These are phyloP conservation scores for Sialia sialis DNA, from an alignment of 2,113 vertebrate species.

Conservation along the genomic window DNA sequence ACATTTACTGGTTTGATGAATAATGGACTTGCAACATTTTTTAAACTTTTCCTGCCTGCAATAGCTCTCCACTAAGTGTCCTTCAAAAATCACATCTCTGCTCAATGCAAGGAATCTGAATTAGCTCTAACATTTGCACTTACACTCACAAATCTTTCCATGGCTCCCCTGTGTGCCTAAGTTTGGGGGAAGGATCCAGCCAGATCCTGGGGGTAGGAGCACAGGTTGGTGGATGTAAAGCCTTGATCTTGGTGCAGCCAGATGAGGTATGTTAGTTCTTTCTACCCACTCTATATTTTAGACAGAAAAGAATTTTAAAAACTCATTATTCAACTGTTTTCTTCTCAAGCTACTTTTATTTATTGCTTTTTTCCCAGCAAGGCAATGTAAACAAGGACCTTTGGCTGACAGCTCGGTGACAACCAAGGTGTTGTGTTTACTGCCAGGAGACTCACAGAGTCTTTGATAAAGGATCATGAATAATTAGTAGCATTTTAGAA, in stretches of 20 bases:
- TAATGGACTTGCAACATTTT: neutral
- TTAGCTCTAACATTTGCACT: neutral
- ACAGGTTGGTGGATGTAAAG: rapidly evolving
- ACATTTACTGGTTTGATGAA: neutral
- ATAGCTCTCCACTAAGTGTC: neutral
- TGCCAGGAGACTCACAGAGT: neutral
- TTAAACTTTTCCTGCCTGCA: neutral
- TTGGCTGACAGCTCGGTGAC: neutral
- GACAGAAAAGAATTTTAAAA: neutral
- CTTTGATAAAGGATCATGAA: slow-evolving; percentile 26
- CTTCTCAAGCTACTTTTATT: neutral
- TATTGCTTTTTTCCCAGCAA: neutral
- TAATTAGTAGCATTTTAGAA: slow-evolving; percentile 35
- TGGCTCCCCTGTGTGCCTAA: rapidly evolving
- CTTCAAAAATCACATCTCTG: neutral
- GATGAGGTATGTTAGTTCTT: neutral
- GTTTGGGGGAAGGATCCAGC: neutral
- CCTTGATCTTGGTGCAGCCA: neutral
- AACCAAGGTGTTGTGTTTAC: slow-evolving; percentile 9
- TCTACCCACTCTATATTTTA: neutral
- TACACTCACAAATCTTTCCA: neutral
- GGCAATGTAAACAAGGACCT: neutral
- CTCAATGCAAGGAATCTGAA: neutral
- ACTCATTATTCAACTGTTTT: neutral
- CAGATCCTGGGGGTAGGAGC: rapidly evolving